These are phyloP conservation scores for Tiphia femorata DNA, from an alignment of 2,888 invertebrate species.

Conservation along the genomic window DNA sequence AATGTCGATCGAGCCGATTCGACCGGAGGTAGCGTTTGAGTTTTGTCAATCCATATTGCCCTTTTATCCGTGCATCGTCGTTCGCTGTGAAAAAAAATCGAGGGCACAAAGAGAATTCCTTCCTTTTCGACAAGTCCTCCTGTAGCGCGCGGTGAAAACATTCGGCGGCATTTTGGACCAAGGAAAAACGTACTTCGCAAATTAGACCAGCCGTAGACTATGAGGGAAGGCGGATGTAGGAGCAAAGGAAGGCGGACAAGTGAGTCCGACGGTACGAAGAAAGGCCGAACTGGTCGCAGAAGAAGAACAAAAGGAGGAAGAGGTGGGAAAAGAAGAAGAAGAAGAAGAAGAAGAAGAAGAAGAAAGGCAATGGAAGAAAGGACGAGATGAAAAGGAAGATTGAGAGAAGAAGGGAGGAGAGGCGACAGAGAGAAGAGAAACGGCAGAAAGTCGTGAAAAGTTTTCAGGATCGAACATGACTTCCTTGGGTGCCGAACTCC, in stretches of 20 bases:
- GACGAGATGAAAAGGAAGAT: slow-evolving; percentile 1
- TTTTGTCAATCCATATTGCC: too few relatives aligned
- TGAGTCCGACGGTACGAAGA: not conserved
- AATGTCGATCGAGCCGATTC: too few relatives aligned
- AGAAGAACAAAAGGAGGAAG: not conserved
- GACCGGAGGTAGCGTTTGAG: too few relatives aligned
- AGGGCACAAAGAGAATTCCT: too few relatives aligned
- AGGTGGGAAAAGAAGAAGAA: not conserved
- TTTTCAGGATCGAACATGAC: slow-evolving; percentile 45
- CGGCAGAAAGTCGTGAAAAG: slow-evolving; percentile 34
- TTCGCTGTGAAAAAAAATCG: too few relatives aligned
- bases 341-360: not conserved
- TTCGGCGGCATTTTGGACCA: too few relatives aligned
- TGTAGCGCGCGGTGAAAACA: too few relatives aligned
- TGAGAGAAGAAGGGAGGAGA: slow-evolving; percentile 6
- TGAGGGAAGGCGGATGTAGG: not conserved
- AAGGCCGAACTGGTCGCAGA: too few relatives aligned
- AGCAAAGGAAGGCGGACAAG: not conserved
- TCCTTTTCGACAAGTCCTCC: too few relatives aligned
- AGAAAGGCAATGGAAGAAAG: not conserved
- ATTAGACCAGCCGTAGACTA: too few relatives aligned
- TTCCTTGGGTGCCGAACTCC: slow-evolving; percentile 34
- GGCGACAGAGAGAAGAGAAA: slow-evolving; percentile 19
- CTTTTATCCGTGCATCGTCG: too few relatives aligned
- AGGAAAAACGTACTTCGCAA: too few relatives aligned